Evolutionary conservation across 2,113 vertebrate species (phyloP).

Genomic region (Fregata magnificens): DNA sequence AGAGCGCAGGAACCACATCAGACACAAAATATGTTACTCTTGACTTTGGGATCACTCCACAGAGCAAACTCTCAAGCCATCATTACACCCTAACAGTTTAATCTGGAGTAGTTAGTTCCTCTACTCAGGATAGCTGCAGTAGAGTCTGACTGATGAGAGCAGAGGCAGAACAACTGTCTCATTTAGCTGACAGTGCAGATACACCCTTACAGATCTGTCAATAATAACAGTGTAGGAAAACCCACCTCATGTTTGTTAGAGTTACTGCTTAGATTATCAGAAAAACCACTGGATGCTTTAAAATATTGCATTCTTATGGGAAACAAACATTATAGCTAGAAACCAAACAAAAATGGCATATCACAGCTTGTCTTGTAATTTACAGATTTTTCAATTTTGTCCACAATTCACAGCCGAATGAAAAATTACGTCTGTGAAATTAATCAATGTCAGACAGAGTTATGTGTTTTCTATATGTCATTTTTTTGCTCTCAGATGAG

Average conservation of each 20-base stretch:
- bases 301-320: not conserved
- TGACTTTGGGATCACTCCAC: not conserved
- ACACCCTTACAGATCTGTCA: not conserved
- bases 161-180: not conserved
- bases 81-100: not conserved
- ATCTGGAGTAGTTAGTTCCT: not conserved
- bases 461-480: not conserved
- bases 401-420: not conserved
- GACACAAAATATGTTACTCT: not conserved
- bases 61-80: not conserved
- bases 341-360: not conserved
- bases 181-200: not conserved
- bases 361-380: not conserved
- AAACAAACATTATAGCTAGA: not conserved
- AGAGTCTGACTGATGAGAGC: not conserved
- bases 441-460: not conserved
- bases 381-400: not conserved
- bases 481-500: not conserved
- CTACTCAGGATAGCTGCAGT: not conserved
- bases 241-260: not conserved
- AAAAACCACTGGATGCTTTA: not conserved
- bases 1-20: fast-evolving
- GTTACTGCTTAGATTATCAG: not conserved
- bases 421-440: not conserved
- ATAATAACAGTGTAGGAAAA: not conserved